Base-by-base conservation (phyloP, 2,113 vertebrate species). In the Oophaga pumilio region DNA sequence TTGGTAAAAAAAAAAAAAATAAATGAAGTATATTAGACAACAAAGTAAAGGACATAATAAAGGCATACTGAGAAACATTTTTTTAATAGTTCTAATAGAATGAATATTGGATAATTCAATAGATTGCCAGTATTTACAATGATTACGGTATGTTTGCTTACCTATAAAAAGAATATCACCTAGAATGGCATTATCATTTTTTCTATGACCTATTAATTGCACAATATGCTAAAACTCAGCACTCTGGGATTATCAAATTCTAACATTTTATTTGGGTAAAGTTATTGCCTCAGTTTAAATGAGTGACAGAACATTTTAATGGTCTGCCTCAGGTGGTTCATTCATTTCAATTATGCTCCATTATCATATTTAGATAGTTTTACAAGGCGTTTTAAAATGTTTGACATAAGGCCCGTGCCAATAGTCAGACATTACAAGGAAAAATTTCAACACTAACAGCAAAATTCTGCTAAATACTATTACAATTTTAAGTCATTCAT, bases 391-490 rank as follows among this genome's bases (percentile, higher is more conserved):
- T 66, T 85, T 64, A 49, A 49, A 77, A 52, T 26, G 43, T 62
- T 64, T 85, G 33, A 64, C 84, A 62, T 76, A 77, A 77, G 56
- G 43, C 66, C 84, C 64, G 5, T 71, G 66, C 43, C 43, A 85
- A 84, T 50, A 77, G 50, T 64, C 43, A 62, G 69, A 85, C 56
- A 64, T 64, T 80, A 26, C 24, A 74, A 76, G 20, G 28, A 78
- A 86, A 78, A 76, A 28, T n/a, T 28, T 82, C 28, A 62, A 76
- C 28, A 73, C 15, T 62, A 68, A 18, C 53, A 74, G 53, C 18
- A 74, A 87, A 87, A 87, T 52, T 82, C 43, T 73, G 76, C 79
- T 88, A 82, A 87, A 82, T 82, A 87, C 52, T 66, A 69, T 88
- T 62, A 88, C 56, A 88, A 87, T 69, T 87, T 71, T 87, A 56